phyloP scores from a whole-genome alignment of 2,113 vertebrate species.

The Callionymus lyra region DNA sequence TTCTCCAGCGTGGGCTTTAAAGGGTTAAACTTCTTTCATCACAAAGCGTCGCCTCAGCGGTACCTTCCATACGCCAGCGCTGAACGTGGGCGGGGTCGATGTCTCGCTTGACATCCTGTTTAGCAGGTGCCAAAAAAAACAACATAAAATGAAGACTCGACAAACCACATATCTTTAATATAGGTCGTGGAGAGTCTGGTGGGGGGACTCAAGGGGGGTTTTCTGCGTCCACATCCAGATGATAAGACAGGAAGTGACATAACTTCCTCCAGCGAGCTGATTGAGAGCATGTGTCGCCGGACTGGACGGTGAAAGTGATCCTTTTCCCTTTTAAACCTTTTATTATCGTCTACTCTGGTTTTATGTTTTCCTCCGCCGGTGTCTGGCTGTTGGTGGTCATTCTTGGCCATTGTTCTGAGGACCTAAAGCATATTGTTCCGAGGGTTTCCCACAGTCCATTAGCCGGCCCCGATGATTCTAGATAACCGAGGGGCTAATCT shows the following conservation, averaged over 20 bases:
- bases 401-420: constrained; percentile 1
- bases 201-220: constrained; percentile 48
- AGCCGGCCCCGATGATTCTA: constrained; percentile 1
- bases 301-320: not conserved
- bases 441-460: not conserved
- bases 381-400: not conserved
- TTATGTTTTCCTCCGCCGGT: not conserved
- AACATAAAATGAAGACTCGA: too few species aligned
- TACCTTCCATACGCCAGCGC: too few species aligned
- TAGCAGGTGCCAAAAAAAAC: too few species aligned
- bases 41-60: too few species aligned
- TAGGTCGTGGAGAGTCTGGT: constrained; percentile 18
- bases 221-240: constrained; percentile 52
- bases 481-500: too few species aligned
- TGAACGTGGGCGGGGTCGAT: too few species aligned
- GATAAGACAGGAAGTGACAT: constrained; percentile 62
- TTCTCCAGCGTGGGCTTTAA: too few species aligned
- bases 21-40: too few species aligned
- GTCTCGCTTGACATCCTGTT: too few species aligned
- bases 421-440: not conserved
- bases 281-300: constrained; percentile 11
- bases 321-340: constrained; percentile 2
- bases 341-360: constrained; percentile 1
- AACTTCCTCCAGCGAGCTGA: constrained; percentile 49
- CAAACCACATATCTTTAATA: too few species aligned